Percentiles rank a stretch among this genome's conserved stretches.
These are phyloP conservation scores for Arctia plantaginis DNA, from an alignment of 2,888 invertebrate genomes.

Conservation along the genomic window DNA sequence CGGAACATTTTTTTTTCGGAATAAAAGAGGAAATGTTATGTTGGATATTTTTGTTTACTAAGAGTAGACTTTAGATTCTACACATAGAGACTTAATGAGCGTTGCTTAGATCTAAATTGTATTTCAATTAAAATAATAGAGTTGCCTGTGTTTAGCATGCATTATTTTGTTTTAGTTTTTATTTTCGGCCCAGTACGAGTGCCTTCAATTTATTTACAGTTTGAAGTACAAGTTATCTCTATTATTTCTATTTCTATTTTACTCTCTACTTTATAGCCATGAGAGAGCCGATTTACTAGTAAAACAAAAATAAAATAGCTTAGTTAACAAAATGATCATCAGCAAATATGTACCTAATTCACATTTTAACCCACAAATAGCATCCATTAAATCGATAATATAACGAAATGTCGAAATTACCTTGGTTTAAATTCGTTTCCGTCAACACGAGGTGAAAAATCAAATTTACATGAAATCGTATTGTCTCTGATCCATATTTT, in stretches of 20 bases:
- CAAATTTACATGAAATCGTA: conserved; percentile 56
- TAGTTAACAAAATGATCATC: not conserved
- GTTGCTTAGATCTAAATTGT: not conserved
- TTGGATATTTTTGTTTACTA: not conserved
- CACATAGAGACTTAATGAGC: not conserved
- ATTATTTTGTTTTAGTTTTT: not conserved
- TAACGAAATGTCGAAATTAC: conserved; percentile 35
- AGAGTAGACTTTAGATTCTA: not conserved
- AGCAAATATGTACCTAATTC: not conserved
- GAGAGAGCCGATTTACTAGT: not conserved
- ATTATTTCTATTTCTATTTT: too few relatives aligned
- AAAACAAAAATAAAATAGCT: not conserved
- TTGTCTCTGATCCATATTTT: conserved; percentile 57
- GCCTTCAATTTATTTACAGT: too few relatives aligned
- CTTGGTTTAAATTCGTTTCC: conserved; percentile 43
- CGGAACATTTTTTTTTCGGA: not conserved
- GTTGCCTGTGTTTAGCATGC: not conserved
- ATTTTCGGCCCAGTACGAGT: too few relatives aligned
- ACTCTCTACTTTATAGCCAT: too few relatives aligned
- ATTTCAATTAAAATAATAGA: not conserved
- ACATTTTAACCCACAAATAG: conserved; percentile 29
- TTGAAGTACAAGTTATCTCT: too few relatives aligned
- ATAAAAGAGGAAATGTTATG: not conserved
- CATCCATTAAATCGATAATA: conserved; percentile 29
- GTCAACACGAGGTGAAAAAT: conserved; percentile 53